Evolutionary conservation across 1,140 invertebrate genomes (phyloP).

Genomic region (Wiebesia pumilae): DNA sequence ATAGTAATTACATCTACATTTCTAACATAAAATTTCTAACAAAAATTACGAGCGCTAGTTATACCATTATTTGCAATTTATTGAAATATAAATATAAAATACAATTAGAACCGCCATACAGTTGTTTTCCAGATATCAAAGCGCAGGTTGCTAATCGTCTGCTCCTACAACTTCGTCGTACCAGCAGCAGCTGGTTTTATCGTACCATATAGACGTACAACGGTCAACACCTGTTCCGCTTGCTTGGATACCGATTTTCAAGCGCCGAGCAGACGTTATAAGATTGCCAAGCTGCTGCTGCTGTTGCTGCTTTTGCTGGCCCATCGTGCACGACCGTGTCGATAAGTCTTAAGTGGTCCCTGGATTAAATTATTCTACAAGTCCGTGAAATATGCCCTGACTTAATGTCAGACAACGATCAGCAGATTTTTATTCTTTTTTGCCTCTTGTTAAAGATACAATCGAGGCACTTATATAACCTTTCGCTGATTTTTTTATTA

Average conservation of each 20-base stretch:
- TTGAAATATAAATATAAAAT: too few species aligned
- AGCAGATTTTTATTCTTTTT: constrained; percentile 28
- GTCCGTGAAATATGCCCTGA: constrained; percentile 44
- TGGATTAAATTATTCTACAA: constrained; percentile 43
- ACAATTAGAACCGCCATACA: too few species aligned
- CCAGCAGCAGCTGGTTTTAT: constrained; percentile 54
- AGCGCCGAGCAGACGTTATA: background rate
- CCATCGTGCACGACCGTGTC: background rate
- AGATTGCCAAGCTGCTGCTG: background rate
- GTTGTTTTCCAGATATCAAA: constrained; percentile 30
- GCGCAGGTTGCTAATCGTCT: background rate
- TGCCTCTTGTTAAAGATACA: background rate
- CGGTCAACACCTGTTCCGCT: constrained; percentile 60
- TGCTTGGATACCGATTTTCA: constrained; percentile 22
- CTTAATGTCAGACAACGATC: background rate
- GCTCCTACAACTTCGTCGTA: background rate
- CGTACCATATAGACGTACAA: background rate
- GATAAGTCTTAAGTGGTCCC: constrained; percentile 42
- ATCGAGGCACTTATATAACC: constrained; percentile 37
- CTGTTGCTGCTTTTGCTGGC: too few species aligned
- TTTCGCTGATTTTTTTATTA: constrained; percentile 14
- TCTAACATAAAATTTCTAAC: too few species aligned
- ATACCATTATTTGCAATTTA: too few species aligned
- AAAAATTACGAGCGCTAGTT: too few species aligned
- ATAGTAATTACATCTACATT: too few species aligned